Evolutionary conservation across 2,797 vertebrate species (phyloP), one percentile per base, ranked within the genome.

Genomic region (Acanthurus leucopareius): DNA sequence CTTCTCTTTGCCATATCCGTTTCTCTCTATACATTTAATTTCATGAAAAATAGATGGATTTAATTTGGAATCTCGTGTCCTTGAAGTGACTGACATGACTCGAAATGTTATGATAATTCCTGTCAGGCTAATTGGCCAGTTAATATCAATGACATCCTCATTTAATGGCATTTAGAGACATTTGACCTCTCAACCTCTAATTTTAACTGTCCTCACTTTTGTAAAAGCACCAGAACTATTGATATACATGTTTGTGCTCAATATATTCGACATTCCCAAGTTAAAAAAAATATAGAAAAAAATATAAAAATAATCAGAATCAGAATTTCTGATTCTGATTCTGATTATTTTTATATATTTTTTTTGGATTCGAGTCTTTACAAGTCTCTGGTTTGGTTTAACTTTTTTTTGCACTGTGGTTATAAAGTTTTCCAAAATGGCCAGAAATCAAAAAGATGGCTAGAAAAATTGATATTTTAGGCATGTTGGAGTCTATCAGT

Each of bases 51-150:
- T 51, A 42, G 38, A 77, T 59, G 2, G 0, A 69, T 78, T 73
- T 68, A 75, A 73, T 77, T 65, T 69, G 52, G 25, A 64, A 49
- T 67, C 52, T 7, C 25, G 68, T 52, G 54, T 79, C 17, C 56
- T 54, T 17, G 44, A 44, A 73, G 75, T 72, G 75, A 83, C 38
- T 51, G 62, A 64, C 66, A 73, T 28, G 45, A 32, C 79, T 74
- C 42, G 22, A 62, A 67, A 35, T 35, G 63, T 68, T 74, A 57
- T 59, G 45, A 68, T 73, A 40, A 77, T 79, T 75, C 56, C n/a
- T 22, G 57, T 61, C 25, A 22, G 53, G 51, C 57, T 86, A 71
- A 80, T 82, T 72, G 54, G n/a, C 19, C 65, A 63, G 77, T 79
- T 66, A 73, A 54, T 56, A 72, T 7, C 5, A 20, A 60, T 66